Base-by-base conservation (phyloP, 2,113 vertebrate species). In the Amphiprion percula region DNA sequence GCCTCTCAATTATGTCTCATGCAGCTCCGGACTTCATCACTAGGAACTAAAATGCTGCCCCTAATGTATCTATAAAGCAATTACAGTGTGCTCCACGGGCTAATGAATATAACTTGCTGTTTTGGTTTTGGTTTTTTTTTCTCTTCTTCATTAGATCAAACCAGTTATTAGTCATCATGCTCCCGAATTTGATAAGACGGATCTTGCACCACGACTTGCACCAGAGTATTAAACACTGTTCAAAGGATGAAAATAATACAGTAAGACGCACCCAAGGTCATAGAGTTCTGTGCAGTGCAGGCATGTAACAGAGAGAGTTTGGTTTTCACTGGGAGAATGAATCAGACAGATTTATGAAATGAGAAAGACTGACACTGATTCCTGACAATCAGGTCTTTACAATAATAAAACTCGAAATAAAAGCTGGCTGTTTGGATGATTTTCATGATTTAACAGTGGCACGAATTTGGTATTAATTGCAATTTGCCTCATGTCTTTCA, bases 1-100 rank as follows among this genome's bases (percentile, higher is more conserved):
- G 77, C 74, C 72, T 68, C 74, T 87, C 87, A 88, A 54, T 92
- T 88, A 87, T 65, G 62, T 83, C 71, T 85, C 52, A 58, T 85
- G 78, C 66, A 77, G 75, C 88, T 74, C 65, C 54, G 60, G 79
- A 86, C 84, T 89, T 91, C 89, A 90, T 87, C 89, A 80, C 90
- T 41, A 62, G 71, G 77, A 68, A 74, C 74, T 84, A 79, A 86
- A 90, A 87, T 24, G 83, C 80, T 83, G 71, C 70, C 79, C 63
- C 82, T 91, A 90, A 91, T 91, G 89, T 86, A 89, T 82, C 85
- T 84, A 62, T 93, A 92, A 92, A 82, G 77, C 83, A 90, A 89
- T 93, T 93, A 91, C 87, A 82, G 64, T 72, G 65, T 71, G 77
- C 83, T 87, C 77, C 14, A n/a, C 53, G 65, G 79, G 69, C 84